Base-by-base conservation (phyloP, 2,888 invertebrate genomes). In the Polyommatus iphigenia region DNA sequence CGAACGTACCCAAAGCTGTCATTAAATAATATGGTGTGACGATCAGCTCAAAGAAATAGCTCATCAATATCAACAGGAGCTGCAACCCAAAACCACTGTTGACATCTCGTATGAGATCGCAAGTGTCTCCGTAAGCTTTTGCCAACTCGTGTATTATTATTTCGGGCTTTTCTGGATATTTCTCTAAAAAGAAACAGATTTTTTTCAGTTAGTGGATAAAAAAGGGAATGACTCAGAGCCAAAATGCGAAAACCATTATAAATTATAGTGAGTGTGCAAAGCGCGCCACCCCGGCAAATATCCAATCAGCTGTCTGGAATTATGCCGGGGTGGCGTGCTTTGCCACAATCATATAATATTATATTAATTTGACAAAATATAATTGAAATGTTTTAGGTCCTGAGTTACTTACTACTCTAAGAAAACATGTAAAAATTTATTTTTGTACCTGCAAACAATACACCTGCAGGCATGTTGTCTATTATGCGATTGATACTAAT, bases 21-120 rank as follows among this genome's bases (percentile, higher is more conserved):
- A 80, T 77, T 18, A 80, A 59, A 29, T 80, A 81, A 62, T 81
- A 80, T 1, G 81, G 80, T 2, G 78, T 80, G 10, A 81, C 76
- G 7, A 81, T 78, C 50, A 81, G 57, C 71, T 80, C 77, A 8
- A 81, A 29, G 41, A 80, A 80, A n/a, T 79, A 81, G 5, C 78
- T 77, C 7, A 71, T 57, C 5, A 81, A 41, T 32, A 78, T 76
- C 1, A 80, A 73, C 2, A 81, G 29, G 10, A 81, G 76, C 15
- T 78, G 36, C 0, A 79, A 46, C 0, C 77, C 78, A 20, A 80
- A 71, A 18, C 76, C 76, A 1, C 46, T 57, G 32, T 77, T 75
- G 18, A 81, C 71, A n/a, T 77, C 29, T 32, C 80, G 75, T 32
- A 80, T 76, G 13, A 80, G 77, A 6, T 81, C 80, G 78, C 81